Conservation (phyloP, 2,113 vertebrate genomes). For the Microcebus murinus region DNA sequence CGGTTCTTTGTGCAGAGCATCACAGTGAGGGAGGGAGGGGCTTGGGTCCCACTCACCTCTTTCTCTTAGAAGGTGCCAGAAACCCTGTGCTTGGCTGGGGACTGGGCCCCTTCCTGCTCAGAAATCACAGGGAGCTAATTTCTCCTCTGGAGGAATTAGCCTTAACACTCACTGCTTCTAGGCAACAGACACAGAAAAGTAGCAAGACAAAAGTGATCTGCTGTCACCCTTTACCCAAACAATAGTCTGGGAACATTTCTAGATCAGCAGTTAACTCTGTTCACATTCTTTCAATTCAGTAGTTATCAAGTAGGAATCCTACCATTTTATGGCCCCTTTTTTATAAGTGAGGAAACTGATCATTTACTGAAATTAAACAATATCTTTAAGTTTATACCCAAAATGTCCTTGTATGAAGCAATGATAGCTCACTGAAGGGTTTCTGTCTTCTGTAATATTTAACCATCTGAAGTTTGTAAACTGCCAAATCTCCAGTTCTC, state of each 20-base stretch:
- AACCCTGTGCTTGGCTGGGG: neutral
- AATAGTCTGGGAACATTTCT: neutral
- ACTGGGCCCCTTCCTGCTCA: neutral
- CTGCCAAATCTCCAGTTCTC: neutral
- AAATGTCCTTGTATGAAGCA: neutral
- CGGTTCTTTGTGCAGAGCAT: neutral
- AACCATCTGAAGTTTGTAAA: neutral
- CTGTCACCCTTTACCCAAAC: neutral
- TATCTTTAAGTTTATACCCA: neutral
- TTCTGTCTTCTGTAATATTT: neutral
- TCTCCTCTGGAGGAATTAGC: neutral
- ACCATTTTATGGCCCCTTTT: neutral
- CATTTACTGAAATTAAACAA: neutral
- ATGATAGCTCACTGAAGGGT: neutral
- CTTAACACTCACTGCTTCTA: neutral
- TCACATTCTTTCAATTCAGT: neutral
- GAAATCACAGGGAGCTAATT: too few species aligned
- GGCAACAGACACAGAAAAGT: neutral
- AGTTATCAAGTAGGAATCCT: neutral
- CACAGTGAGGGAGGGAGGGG: too few species aligned
- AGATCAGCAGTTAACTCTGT: neutral
- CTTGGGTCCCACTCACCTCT: accelerated
- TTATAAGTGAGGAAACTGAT: neutral
- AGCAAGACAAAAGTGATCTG: neutral
- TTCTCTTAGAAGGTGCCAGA: neutral